Percentiles rank a stretch among this genome's conserved stretches.
Evolutionary conservation across 2,113 vertebrate species (phyloP).

Genomic region (Acrocephalus kingi): DNA sequence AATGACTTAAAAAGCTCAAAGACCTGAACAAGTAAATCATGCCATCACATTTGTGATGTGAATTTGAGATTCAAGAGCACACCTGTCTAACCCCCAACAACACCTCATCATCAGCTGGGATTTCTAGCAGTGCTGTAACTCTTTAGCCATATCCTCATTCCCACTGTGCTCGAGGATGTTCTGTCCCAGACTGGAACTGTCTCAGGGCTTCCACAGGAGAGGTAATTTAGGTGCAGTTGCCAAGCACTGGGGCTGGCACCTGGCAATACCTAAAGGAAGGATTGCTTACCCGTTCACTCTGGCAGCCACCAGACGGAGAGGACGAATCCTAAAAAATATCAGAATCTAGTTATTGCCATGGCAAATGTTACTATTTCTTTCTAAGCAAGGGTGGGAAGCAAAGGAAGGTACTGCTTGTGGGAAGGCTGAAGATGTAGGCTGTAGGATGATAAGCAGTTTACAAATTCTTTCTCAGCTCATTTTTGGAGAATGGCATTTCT

Average conservation of each 20-base stretch:
- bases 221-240: background rate
- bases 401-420: background rate
- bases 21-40: background rate
- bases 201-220: background rate
- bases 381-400: background rate
- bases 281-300: constrained; percentile 50
- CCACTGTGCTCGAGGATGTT: background rate
- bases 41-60: background rate
- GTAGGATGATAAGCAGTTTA: background rate
- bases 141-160: background rate
- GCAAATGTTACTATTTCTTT: background rate
- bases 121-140: background rate
- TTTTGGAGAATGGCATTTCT: background rate
- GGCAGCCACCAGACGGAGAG: background rate
- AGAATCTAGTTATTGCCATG: background rate
- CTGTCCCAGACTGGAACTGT: background rate
- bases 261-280: background rate
- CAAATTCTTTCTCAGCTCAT: background rate
- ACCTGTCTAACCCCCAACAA: no score
- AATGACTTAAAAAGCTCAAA: background rate
- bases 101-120: background rate
- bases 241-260: background rate
- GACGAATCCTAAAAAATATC: constrained; percentile 7
- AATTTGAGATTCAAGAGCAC: background rate
- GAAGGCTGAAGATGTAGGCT: background rate